phyloP scores from a whole-genome alignment of 2,113 vertebrate species.

The Xenus cinereus region DNA sequence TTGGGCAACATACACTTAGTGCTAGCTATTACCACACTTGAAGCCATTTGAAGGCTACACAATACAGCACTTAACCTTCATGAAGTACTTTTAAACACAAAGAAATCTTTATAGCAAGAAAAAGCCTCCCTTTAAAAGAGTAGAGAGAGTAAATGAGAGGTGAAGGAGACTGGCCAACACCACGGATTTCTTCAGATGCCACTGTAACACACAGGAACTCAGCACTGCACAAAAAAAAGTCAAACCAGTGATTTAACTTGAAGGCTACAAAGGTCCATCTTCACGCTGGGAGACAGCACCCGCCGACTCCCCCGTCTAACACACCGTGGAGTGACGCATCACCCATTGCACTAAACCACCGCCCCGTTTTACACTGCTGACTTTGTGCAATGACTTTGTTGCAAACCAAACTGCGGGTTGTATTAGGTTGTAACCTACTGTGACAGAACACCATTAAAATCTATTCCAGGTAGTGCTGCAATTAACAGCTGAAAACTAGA shows the following conservation, averaged over 20 bases:
- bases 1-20: background rate
- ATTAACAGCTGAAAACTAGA: background rate
- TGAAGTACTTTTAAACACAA: background rate
- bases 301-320: fast-evolving
- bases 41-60: background rate
- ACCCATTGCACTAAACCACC: background rate
- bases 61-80: background rate
- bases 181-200: background rate
- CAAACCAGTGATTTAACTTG: background rate
- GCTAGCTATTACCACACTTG: background rate
- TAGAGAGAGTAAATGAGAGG: background rate
- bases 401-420: background rate
- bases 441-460: background rate
- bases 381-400: background rate
- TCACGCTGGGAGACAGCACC: background rate
- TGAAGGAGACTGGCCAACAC: background rate
- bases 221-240: background rate
- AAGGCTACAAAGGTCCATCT: background rate
- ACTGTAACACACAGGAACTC: background rate
- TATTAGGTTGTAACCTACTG: background rate
- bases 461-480: background rate
- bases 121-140: background rate
- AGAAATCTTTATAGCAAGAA: background rate
- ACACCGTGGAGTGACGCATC: fast-evolving
- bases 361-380: background rate